Conservation (phyloP, 2,113 vertebrate genomes). For the Esox niger region DNA sequence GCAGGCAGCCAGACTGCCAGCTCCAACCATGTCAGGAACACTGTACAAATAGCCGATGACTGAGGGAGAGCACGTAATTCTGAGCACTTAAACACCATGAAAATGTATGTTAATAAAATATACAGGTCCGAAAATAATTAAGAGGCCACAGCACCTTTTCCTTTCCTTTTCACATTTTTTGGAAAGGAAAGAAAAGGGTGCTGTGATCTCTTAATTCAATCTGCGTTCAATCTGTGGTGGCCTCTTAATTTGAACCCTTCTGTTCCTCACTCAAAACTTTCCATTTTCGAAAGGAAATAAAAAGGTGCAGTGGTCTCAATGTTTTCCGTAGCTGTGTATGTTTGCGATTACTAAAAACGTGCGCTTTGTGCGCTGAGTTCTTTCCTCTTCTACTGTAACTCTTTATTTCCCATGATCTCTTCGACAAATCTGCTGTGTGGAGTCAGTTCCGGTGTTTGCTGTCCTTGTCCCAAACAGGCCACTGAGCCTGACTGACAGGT, state of each 20-base stretch:
- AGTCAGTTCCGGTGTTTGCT: slow-evolving; percentile 32
- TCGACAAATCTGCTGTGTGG: background rate
- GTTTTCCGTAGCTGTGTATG: too few relatives aligned
- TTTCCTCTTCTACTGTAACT: background rate
- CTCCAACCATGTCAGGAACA: slow-evolving; percentile 57
- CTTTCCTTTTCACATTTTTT: too few relatives aligned
- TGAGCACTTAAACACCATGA: background rate
- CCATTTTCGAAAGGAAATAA: too few relatives aligned
- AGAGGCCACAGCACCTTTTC: too few relatives aligned
- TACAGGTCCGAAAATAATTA: too few relatives aligned
- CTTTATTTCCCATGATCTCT: slow-evolving; percentile 13
- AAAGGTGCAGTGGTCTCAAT: too few relatives aligned
- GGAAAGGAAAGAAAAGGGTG: too few relatives aligned
- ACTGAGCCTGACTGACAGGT: slow-evolving; percentile 50
- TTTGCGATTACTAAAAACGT: slow-evolving; percentile 28
- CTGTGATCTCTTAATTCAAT: too few relatives aligned
- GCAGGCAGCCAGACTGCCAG: slow-evolving; percentile 36
- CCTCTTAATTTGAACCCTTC: too few relatives aligned
- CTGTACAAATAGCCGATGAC: slow-evolving; percentile 33
- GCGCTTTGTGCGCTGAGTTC: slow-evolving; percentile 4
- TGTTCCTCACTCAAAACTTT: too few relatives aligned
- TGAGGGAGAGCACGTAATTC: background rate
- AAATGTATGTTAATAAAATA: background rate
- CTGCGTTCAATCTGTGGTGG: too few relatives aligned
- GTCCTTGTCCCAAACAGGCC: slow-evolving; percentile 64